phyloP scores from a whole-genome alignment of 2,797 vertebrate genomes.

The Fundulus diaphanus region DNA sequence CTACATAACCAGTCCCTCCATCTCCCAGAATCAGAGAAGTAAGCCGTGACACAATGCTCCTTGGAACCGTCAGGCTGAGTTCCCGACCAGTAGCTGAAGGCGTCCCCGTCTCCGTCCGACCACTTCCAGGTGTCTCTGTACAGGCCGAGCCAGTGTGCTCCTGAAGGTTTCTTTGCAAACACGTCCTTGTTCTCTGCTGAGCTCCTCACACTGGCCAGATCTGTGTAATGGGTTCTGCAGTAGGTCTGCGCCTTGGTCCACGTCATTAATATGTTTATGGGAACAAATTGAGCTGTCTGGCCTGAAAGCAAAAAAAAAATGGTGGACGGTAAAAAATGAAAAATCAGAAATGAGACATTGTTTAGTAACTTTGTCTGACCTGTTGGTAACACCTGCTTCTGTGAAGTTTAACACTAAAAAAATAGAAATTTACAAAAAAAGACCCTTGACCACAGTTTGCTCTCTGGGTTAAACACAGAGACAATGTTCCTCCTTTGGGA shows the following conservation, averaged over 20 bases:
- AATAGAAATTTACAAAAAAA: neutral
- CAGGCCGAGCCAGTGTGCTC: constrained; percentile 42
- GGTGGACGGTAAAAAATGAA: neutral
- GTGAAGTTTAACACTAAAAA: too few relatives aligned
- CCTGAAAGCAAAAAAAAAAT: constrained; percentile 14
- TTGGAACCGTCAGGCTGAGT: accelerated
- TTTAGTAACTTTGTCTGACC: too few relatives aligned
- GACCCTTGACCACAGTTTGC: too few relatives aligned
- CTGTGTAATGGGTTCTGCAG: constrained; percentile 39
- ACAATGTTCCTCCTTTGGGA: too few relatives aligned
- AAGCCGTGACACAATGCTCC: neutral
- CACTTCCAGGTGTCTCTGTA: constrained; percentile 50
- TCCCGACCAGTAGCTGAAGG: constrained; percentile 13
- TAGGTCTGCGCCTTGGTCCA: constrained; percentile 46
- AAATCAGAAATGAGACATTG: neutral
- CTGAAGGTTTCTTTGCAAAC: accelerated
- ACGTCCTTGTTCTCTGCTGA: constrained; percentile 9
- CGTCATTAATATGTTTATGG: accelerated
- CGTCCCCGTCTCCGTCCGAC: constrained; percentile 13
- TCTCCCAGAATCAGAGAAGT: accelerated
- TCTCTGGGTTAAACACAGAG: too few relatives aligned
- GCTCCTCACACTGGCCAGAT: constrained; percentile 52
- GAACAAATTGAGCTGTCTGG: neutral
- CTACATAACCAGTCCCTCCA: constrained; percentile 2
- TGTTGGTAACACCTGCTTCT: neutral